Conservation (phyloP, 1,140 invertebrate species). For the Hyphantria cunea region DNA sequence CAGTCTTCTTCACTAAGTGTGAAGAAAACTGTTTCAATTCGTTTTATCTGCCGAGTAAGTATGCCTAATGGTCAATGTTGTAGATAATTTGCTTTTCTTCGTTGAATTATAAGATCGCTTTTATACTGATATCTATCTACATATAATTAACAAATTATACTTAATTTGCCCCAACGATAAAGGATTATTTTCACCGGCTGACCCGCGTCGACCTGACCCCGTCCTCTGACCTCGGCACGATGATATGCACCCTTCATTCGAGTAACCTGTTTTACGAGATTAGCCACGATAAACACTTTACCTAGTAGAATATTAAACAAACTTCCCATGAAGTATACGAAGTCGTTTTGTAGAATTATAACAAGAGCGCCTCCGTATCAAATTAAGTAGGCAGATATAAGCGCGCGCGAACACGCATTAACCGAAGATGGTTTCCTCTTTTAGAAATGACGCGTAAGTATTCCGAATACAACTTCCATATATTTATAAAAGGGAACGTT, state of each 20-base stretch:
- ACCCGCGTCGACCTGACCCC: slow-evolving; percentile 55
- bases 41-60: no score
- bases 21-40: no score
- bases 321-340: slow-evolving; percentile 28
- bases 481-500: no score
- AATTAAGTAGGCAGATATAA: slow-evolving; percentile 13
- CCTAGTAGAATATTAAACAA: slow-evolving; percentile 43
- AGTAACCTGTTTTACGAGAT: slow-evolving; percentile 69
- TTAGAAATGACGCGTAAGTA: slow-evolving; percentile 27
- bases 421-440: slow-evolving; percentile 34
- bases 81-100: slow-evolving; percentile 65
- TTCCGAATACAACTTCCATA: slow-evolving; percentile 16
- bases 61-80: slow-evolving; percentile 57
- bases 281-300: slow-evolving; percentile 46
- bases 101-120: slow-evolving; percentile 40
- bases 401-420: slow-evolving; percentile 26
- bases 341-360: slow-evolving; percentile 34
- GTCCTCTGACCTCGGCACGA: slow-evolving; percentile 62
- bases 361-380: slow-evolving; percentile 19
- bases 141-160: slow-evolving; percentile 38
- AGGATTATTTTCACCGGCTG: slow-evolving; percentile 60
- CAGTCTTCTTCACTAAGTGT: no score
- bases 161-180: slow-evolving; percentile 52
- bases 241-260: slow-evolving; percentile 60
- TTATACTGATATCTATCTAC: slow-evolving; percentile 34